Evolutionary conservation across 1,140 invertebrate species (phyloP), one percentile per base, ranked within the genome.

Genomic region (Bradynema listronoti): DNA sequence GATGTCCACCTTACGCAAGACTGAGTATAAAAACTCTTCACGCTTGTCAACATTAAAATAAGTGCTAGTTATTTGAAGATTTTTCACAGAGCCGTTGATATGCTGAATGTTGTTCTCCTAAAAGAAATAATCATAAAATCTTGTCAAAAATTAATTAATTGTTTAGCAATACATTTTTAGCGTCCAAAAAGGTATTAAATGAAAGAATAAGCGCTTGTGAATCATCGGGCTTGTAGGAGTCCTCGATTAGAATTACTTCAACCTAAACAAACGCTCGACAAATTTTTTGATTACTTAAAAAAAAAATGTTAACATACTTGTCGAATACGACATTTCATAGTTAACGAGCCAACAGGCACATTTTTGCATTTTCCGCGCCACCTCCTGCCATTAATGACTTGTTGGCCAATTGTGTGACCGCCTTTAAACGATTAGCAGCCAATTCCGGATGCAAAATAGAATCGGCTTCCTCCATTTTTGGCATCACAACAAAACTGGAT

Each of bases 161-260:
- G n/a, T n/a, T n/a, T n/a, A n/a, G n/a, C 0, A 56, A 14, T 27
- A 65, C 63, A 42, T 65, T 64, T 29, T 69, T 51, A 19, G 63
- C 66, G 42, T 65, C 58, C 56, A 65, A 36, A 9, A 33, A 19
- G 11, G 63, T 34, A 83, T 81, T 70, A 55, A 92, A 90, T 80
- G 93, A 88, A 1, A 96, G 81, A 45, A 95, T 85, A n/a, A 97
- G 83, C 16, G 88, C 89, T 73, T 88, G 87, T 9, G 89, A 88
- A 71, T 89, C 83, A 14, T 87, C 83, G 66, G 75, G 72, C 11
- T 88, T 84, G 61, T 65, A 88, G 73, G 93, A 85, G 65, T 89
- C 86, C 80, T 96, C 92, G 0, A 97, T 86, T 4, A 97, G 79
- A 62, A 95, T 87, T 47, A 97, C 89, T 80, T 96, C 91, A 4